phyloP scores from a whole-genome alignment of 2,113 vertebrate genomes.

The Indri indri region DNA sequence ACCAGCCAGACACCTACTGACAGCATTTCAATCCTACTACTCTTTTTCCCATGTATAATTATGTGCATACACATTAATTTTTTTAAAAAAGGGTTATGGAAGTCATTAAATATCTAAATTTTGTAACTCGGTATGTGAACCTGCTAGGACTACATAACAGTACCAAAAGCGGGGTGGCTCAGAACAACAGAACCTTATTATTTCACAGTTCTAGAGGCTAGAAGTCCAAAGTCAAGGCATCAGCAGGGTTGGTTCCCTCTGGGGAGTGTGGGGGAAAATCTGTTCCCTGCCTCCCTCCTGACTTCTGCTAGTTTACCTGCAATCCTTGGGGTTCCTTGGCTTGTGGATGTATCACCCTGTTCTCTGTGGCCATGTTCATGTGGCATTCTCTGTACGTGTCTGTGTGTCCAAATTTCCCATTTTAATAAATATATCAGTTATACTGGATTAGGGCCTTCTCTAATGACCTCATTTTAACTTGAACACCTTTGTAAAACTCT shows the following conservation, averaged over 20 bases:
- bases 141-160: not conserved
- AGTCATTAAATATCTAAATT: not conserved
- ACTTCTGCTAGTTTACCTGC: not conserved
- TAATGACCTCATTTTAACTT: not conserved
- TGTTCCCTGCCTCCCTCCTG: accelerated
- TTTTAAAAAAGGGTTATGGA: not conserved
- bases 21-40: not conserved
- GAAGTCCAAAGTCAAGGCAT: not conserved
- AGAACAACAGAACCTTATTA: not conserved
- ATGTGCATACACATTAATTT: not conserved
- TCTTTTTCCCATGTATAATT: not conserved
- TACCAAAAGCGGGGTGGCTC: not conserved
- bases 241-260: not conserved
- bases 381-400: not conserved
- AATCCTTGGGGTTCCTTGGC: not conserved
- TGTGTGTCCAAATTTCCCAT: not conserved
- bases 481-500: not conserved
- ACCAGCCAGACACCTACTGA: not conserved
- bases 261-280: too few relatives aligned
- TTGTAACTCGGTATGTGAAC: not conserved
- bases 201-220: not conserved
- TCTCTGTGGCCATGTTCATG: not conserved
- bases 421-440: not conserved
- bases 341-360: not conserved
- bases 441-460: not conserved